These are phyloP conservation scores for Leptobrachium ailaonicum DNA, from an alignment of 2,113 vertebrate genomes.

Conservation along the genomic window DNA sequence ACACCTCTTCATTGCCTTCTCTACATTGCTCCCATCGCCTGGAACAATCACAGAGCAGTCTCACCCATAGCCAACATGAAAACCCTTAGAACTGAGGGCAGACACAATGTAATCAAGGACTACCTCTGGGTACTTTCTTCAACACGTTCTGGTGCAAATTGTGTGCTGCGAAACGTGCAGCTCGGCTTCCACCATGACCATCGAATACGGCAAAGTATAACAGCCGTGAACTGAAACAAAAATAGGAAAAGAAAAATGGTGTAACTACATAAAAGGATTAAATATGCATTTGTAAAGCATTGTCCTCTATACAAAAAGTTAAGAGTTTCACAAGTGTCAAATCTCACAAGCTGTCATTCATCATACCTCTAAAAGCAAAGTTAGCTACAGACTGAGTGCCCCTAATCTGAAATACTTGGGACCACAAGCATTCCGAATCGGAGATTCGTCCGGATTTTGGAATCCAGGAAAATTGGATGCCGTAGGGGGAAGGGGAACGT, in stretches of 20 bases:
- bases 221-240: constrained; percentile 73
- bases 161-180: constrained; percentile 88
- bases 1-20: constrained; percentile 88
- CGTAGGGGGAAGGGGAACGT: no score
- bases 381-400: no score
- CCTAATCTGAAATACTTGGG: no score
- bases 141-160: constrained; percentile 87
- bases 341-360: no score
- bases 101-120: constrained; percentile 10
- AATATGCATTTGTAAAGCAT: no score
- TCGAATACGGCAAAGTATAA: constrained; percentile 94
- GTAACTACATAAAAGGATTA: no score
- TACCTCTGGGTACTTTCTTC: constrained; percentile 89
- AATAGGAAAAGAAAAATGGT: not conserved
- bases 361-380: no score
- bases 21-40: constrained; percentile 83
- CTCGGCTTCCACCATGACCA: constrained; percentile 87
- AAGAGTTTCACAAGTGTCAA: no score
- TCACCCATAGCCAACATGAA: accelerated
- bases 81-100: accelerated
- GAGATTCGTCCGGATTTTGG: no score
- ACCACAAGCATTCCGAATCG: no score
- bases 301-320: no score
- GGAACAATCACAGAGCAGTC: not conserved
- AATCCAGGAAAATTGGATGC: no score